Conservation (phyloP, 92 coral and sea anemone genomes). For the Epizoanthus stellaris region DNA sequence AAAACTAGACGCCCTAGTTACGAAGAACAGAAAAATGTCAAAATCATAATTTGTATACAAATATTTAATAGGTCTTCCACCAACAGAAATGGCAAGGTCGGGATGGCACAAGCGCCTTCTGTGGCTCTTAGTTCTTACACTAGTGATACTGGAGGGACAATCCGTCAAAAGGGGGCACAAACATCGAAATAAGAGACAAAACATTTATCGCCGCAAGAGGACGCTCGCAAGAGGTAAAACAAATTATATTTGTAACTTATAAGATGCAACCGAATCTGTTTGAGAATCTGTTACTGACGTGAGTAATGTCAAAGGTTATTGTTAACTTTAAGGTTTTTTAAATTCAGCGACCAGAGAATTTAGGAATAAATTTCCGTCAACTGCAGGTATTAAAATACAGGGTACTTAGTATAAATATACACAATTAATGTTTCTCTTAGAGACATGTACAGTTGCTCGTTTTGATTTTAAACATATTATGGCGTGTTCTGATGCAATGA, state of each 20-base stretch:
- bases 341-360: too few relatives aligned
- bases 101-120: slow-evolving; percentile 5
- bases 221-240: slow-evolving; percentile 7
- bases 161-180: background rate
- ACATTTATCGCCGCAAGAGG: background rate
- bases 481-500: too few relatives aligned
- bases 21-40: background rate
- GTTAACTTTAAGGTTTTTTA: too few relatives aligned
- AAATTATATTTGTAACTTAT: background rate
- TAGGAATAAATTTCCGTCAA: too few relatives aligned
- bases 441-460: too few relatives aligned
- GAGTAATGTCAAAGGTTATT: too few relatives aligned
- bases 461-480: too few relatives aligned
- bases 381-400: too few relatives aligned
- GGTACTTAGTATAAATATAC: too few relatives aligned
- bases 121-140: background rate
- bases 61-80: background rate
- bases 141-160: background rate
- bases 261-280: background rate
- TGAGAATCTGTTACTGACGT: too few relatives aligned
- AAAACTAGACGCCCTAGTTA: background rate
- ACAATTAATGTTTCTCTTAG: too few relatives aligned
- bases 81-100: background rate
- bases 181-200: background rate
- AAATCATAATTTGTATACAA: too few relatives aligned